These are phyloP conservation scores for Artibeus lituratus DNA, from an alignment of 2,797 vertebrate genomes.

Conservation along the genomic window DNA sequence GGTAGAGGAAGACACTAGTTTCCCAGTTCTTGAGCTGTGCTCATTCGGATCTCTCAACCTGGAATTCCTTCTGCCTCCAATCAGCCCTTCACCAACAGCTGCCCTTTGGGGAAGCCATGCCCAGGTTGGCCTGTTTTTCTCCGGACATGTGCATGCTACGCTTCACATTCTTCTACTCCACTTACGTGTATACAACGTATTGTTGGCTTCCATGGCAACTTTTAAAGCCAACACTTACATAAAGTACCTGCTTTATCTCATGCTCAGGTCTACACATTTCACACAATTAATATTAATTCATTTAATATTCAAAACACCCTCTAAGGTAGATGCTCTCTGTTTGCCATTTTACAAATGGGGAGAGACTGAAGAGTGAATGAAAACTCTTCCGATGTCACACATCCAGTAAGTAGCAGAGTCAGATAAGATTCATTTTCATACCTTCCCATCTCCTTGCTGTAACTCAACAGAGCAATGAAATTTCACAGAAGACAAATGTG, in stretches of 20 bases:
- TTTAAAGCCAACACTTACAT: background rate
- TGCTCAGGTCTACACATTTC: background rate
- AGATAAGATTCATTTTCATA: background rate
- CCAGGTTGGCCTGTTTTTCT: background rate
- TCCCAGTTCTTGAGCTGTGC: background rate
- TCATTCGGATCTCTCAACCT: background rate
- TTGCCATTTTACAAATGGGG: background rate
- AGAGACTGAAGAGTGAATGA: background rate
- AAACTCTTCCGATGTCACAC: background rate
- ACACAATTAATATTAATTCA: background rate
- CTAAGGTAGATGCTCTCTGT: background rate
- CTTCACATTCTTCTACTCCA: background rate
- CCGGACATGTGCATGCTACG: accelerated
- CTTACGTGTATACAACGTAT: background rate
- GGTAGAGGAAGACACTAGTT: background rate
- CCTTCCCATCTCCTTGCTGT: background rate
- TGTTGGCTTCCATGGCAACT: background rate
- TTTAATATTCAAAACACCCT: background rate
- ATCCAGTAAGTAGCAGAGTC: background rate
- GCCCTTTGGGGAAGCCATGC: background rate
- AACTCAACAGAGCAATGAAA: background rate
- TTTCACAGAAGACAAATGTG: background rate
- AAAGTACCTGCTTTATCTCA: background rate
- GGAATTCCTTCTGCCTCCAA: background rate
- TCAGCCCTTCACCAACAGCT: background rate